phyloP scores from a whole-genome alignment of 2,113 vertebrate genomes.

The Rhinoptilus africanus region DNA sequence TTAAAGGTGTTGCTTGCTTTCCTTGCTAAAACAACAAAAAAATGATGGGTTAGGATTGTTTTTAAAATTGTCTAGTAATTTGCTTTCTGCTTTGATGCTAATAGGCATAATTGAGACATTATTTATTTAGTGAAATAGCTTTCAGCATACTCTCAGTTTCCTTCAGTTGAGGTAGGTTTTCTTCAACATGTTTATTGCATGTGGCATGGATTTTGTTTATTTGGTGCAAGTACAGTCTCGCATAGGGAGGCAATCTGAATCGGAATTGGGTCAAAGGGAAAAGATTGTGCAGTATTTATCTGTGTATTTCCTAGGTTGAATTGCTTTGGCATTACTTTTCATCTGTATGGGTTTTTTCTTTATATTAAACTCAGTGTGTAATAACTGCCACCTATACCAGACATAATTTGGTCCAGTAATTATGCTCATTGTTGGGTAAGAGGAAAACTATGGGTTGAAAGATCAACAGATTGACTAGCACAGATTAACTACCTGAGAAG shows the following conservation, averaged over 20 bases:
- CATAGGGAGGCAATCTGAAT: neutral
- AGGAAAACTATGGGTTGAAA: neutral
- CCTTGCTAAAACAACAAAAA: neutral
- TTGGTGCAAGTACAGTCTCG: neutral
- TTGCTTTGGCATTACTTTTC: neutral
- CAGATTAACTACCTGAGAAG: neutral
- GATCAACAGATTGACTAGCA: neutral
- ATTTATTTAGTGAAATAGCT: neutral
- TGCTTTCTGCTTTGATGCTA: slow-evolving; percentile 16
- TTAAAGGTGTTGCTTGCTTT: neutral
- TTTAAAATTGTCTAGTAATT: neutral
- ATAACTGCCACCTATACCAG: neutral
- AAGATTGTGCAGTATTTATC: neutral
- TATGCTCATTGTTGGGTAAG: neutral
- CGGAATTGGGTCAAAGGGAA: neutral
- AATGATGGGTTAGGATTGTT: neutral
- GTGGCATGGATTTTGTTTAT: slow-evolving; percentile 6
- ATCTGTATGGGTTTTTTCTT: neutral
- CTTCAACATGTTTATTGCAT: neutral
- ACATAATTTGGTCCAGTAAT: neutral
- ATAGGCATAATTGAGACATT: slow-evolving; percentile 7
- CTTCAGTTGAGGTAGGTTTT: neutral
- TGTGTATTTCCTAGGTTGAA: neutral
- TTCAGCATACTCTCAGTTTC: neutral
- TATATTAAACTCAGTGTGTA: neutral